Evolutionary conservation across 2,888 invertebrate genomes (phyloP).

Genomic region (Scrobipalpa atriplicella): DNA sequence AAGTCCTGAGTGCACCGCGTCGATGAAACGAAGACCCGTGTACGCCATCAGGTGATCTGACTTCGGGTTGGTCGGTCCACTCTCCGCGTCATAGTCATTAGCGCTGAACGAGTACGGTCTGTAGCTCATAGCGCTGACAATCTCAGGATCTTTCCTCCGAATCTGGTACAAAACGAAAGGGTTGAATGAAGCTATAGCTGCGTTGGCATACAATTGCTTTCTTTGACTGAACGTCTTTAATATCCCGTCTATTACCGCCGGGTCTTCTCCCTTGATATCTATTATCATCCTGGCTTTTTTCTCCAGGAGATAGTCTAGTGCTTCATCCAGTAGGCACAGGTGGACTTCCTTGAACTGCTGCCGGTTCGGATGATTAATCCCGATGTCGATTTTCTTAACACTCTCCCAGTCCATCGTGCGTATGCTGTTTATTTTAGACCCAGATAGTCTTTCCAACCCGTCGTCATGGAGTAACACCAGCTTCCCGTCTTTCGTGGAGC

Average conservation of each 20-base stretch:
- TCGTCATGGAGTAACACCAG: constrained; percentile 91
- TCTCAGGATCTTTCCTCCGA: constrained; percentile 85
- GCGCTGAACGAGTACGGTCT: constrained; percentile 87
- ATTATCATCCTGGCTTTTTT: constrained; percentile 88
- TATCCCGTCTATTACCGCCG: constrained; percentile 81
- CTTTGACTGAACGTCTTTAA: constrained; percentile 83
- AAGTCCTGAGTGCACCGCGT: constrained; percentile 81
- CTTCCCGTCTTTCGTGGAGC: constrained; percentile 88
- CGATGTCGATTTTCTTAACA: constrained; percentile 85
- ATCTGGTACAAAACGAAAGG: constrained; percentile 87
- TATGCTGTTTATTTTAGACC: constrained; percentile 75
- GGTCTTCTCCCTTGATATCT: constrained; percentile 88
- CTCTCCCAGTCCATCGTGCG: constrained; percentile 84
- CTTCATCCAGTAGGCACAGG: constrained; percentile 88
- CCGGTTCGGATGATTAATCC: constrained; percentile 87
- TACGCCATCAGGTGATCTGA: constrained; percentile 74
- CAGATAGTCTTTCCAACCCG: constrained; percentile 85
- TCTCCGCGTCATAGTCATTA: constrained; percentile 78
- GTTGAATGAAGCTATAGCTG: constrained; percentile 89
- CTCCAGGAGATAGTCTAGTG: constrained; percentile 84
- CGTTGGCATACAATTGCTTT: constrained; percentile 85
- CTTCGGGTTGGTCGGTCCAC: constrained; percentile 73
- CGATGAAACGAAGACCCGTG: constrained; percentile 60
- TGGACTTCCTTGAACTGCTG: constrained; percentile 82
- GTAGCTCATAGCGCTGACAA: constrained; percentile 90